Percentiles rank a stretch among this genome's conserved stretches.
Evolutionary conservation across 1,140 invertebrate genomes (phyloP).

Genomic region (Bombus terrestris): DNA sequence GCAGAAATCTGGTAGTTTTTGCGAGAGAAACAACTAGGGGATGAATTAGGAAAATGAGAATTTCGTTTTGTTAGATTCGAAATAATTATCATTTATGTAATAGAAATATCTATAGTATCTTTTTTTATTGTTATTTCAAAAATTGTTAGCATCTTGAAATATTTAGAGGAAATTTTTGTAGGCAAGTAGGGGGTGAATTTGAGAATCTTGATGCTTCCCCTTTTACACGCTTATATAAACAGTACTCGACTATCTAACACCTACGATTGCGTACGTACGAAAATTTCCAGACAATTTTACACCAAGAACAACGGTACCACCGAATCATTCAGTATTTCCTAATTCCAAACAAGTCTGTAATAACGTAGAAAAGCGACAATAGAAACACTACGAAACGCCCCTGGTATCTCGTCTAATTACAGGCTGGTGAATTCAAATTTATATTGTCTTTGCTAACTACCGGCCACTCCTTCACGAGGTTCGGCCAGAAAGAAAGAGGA

Average conservation of each 20-base stretch:
- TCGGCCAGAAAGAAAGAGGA: neutral
- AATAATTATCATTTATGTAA: too few relatives aligned
- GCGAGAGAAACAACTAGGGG: too few relatives aligned
- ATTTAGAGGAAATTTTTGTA: neutral
- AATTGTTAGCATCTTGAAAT: neutral
- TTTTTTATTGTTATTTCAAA: too few relatives aligned
- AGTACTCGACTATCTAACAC: too few relatives aligned
- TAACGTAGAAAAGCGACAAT: neutral
- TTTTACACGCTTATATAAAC: too few relatives aligned
- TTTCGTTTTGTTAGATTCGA: too few relatives aligned
- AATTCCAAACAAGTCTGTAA: neutral
- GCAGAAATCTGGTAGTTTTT: too few relatives aligned
- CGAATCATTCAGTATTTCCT: neutral
- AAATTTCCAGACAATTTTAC: neutral
- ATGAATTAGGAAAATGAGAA: too few relatives aligned
- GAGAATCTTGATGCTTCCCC: too few relatives aligned
- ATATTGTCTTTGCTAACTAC: conserved; percentile 71
- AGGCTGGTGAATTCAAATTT: conserved; percentile 65
- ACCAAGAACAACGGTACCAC: too few relatives aligned
- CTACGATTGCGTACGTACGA: neutral
- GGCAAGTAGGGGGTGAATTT: too few relatives aligned
- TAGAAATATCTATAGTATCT: too few relatives aligned
- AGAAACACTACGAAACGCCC: conserved; percentile 53
- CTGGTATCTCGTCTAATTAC: conserved; percentile 66
- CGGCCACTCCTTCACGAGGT: conserved; percentile 58